Evolutionary conservation across 2,113 vertebrate species (phyloP), one percentile per base, ranked within the genome.

Genomic region (Alouatta palliata): DNA sequence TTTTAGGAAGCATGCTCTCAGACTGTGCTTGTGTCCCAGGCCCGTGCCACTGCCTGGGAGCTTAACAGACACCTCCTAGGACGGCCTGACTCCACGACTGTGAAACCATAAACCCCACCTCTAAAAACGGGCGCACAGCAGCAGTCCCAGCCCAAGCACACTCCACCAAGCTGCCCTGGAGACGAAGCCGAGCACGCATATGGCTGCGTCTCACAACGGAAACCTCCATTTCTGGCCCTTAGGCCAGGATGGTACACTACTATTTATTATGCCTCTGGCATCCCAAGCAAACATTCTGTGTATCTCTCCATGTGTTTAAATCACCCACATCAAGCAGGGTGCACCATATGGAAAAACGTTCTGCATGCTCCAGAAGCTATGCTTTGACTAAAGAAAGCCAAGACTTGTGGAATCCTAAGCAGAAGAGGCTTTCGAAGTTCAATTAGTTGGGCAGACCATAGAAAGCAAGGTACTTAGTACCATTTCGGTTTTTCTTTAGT

Each of bases 351-450:
- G 73, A 40, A 52, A 87, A 82, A 56, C 25, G 82, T 49, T 21
- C 52, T 54, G 8, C 8, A 8, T 32, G 40, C 95, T 64, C 85
- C 64, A 68, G 54, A 95, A 94, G 81, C n/a, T 32, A 37, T 3
- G 56, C 56, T 66, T 58, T 79, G 9, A 21, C 32, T 95, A 71
- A n/a, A 52, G 71, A 88, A 91, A 93, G 66, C 61, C 68, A 92
- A 66, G 0, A 40, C 49, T 76, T 90, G 76, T 3, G 23, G 37
- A 49, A 19, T 21, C 9, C 4, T 30, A 54, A 54, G 37, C 35
- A 68, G 32, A 76, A 68, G 35, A 76, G 54, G 66, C 83, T 89
- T 81, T 8, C 12, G 27, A 92, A 85, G 89, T 58, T 83, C 43
- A 49, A 8, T 64, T 45, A 11, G 11, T 68, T 27, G 37, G 91